These are phyloP conservation scores for Acronicta alni DNA, from an alignment of 2,888 invertebrate species.

Conservation along the genomic window DNA sequence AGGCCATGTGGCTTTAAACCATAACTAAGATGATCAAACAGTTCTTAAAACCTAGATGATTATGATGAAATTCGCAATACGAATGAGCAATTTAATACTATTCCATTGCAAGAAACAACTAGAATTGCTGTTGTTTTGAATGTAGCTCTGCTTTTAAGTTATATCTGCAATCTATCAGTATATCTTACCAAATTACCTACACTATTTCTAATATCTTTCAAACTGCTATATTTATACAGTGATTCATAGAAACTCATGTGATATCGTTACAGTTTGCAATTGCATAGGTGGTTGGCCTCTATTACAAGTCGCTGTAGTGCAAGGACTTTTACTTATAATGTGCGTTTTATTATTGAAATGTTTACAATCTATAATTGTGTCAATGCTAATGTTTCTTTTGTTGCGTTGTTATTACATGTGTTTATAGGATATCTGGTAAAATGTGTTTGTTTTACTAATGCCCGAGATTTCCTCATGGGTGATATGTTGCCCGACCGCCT, in stretches of 20 bases:
- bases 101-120: conserved; percentile 4
- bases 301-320: conserved; percentile 60
- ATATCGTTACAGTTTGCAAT: conserved; percentile 61
- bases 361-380: conserved; percentile 60
- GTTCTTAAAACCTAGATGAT: not conserved
- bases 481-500: no score
- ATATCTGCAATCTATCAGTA: conserved; percentile 10
- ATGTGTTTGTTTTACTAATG: no score
- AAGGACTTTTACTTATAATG: conserved; percentile 67
- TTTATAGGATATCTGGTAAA: not conserved
- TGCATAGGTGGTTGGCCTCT: conserved; percentile 68
- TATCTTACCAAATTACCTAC: conserved; percentile 22
- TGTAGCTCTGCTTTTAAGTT: conserved; percentile 12
- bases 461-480: no score
- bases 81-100: conserved; percentile 5
- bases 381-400: conserved; percentile 61
- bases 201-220: conserved; percentile 38
- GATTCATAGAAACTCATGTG: conserved; percentile 63
- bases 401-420: conserved; percentile 29
- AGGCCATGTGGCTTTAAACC: not conserved
- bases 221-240: conserved; percentile 44
- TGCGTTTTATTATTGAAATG: conserved; percentile 56
- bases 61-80: not conserved
- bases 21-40: not conserved
- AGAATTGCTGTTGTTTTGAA: conserved; percentile 18